Base-by-base conservation (phyloP, 2,113 vertebrate species). In the Chaenocephalus aceratus region DNA sequence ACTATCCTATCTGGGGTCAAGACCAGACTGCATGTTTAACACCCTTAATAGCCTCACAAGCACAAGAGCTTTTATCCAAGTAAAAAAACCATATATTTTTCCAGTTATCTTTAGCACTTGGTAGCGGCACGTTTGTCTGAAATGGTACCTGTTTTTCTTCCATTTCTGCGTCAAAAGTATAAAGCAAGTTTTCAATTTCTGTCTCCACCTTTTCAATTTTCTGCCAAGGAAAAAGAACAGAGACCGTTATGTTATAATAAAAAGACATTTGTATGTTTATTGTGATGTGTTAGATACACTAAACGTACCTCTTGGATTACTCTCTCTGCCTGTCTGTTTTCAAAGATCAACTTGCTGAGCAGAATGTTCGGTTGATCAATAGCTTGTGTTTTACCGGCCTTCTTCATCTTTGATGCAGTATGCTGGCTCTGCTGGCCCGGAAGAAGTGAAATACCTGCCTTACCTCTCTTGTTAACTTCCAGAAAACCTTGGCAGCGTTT, bases 131-230 rank as follows among this genome's bases (percentile, higher is more conserved):
- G 10, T 58, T 61, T 56, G 44, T 23, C 2, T 51, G 6, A 36
- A 26, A 76, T 72, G 77, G 5, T 96, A 99, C 97, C 96, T 98
- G 96, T 57, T 95, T 96, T 83, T 96, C 93, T 75, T 76, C 58
- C 87, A 98, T 96, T 77, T 97, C 92, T 0, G 4, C 49, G 12
- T 99, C 96, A 0, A 98, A 99, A 62, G 93, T 95, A 89, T 96
- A 93, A 68, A 97, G 90, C 95, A 96, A 95, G 83, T 95, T 93
- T 75, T 95, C 92, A 12, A 96, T 96, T 87, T 97, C 95, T 0
- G 6, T 92, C 83, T 96, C 96, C 45, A 94, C 10, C 83, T 94
- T 95, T 82, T 94, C 90, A 56, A 95, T 96, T 88, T 96, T 94
- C 97, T 99, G 80, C 26, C 45, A 83, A 75, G 53, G 30, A 69